Conservation (phyloP, 2,113 vertebrate genomes). For the Lepisosteus oculatus region DNA sequence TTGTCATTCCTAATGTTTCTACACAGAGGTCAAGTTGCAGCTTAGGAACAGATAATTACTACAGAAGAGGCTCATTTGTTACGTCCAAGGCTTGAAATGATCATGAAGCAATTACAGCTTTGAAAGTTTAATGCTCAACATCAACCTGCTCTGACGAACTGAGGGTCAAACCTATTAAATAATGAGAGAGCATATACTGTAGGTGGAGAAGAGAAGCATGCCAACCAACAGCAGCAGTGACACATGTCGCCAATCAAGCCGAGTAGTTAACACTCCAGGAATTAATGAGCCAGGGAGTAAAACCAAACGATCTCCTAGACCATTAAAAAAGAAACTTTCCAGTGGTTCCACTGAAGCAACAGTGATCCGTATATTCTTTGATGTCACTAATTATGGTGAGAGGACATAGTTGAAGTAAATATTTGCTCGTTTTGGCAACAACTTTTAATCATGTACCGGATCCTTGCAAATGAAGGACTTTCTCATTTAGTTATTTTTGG, state of each 20-base stretch:
- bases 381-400: not conserved
- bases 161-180: slow-evolving; percentile 36
- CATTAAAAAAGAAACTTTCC: not conserved
- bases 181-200: slow-evolving; percentile 30
- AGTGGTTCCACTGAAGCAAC: slow-evolving; percentile 1
- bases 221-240: slow-evolving; percentile 37
- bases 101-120: not conserved
- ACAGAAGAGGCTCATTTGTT: not conserved
- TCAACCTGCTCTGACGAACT: not conserved
- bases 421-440: not conserved
- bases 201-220: slow-evolving; percentile 31
- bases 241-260: slow-evolving; percentile 30
- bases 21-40: not conserved
- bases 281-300: slow-evolving; percentile 49
- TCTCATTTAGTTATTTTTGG: too few species aligned
- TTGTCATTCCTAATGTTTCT: too few species aligned
- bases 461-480: too few species aligned
- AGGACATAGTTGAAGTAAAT: not conserved
- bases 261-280: slow-evolving; percentile 32
- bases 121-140: not conserved
- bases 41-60: not conserved
- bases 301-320: slow-evolving; percentile 30
- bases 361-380: not conserved
- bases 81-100: not conserved
- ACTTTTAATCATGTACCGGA: not conserved